Conservation (phyloP, 2,797 vertebrate genomes). For the Acrossocheilus wenchowensis region DNA sequence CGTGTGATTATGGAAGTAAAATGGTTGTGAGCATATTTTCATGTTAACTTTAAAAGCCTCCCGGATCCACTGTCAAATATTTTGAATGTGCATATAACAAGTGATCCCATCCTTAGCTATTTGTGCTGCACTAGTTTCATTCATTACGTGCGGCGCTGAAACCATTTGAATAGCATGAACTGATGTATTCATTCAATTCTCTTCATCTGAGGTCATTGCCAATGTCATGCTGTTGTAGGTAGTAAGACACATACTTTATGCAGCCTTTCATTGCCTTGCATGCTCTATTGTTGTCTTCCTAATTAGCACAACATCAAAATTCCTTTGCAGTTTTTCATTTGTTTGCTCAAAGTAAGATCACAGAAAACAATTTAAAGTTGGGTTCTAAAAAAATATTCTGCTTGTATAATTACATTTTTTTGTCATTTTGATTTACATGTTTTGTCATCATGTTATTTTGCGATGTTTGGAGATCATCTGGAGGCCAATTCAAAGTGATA, state of each 20-base stretch:
- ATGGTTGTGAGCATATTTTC: background rate
- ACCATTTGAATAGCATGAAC: background rate
- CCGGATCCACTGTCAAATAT: background rate
- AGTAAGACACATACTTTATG: background rate
- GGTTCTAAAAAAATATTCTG: background rate
- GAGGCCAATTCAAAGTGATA: background rate
- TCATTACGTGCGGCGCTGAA: background rate
- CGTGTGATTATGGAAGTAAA: background rate
- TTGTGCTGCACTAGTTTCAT: background rate
- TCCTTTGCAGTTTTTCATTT: background rate
- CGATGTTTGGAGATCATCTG: background rate
- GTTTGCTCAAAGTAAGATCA: too few species aligned
- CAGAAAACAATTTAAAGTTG: too few species aligned
- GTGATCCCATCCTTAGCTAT: background rate
- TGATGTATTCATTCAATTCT: background rate
- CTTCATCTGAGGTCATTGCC: background rate
- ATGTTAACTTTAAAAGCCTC: constrained; percentile 17
- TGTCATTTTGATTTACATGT: background rate
- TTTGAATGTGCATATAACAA: background rate
- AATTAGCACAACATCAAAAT: background rate
- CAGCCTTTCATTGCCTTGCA: background rate
- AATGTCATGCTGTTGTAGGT: background rate
- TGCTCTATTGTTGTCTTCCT: background rate
- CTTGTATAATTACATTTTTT: background rate
- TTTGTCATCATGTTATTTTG: background rate